phyloP scores from a whole-genome alignment of 2,888 invertebrate genomes.

The Rhyacophila evoluta region DNA sequence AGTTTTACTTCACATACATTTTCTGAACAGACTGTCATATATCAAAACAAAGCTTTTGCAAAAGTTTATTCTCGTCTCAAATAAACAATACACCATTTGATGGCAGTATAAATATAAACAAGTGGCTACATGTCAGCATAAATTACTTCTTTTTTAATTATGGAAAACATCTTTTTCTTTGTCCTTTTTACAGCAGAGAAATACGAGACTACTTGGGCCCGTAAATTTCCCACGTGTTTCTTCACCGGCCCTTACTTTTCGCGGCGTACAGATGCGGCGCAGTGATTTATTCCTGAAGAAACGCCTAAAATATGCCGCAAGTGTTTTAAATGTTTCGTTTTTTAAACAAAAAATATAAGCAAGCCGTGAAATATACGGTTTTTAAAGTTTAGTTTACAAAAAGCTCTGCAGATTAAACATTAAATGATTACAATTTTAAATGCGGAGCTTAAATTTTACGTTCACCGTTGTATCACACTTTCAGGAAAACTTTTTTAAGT shows the following conservation, averaged over 20 bases:
- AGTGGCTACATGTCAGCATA: background rate
- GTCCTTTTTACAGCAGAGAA: slow-evolving; percentile 27
- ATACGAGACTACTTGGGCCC: slow-evolving; percentile 37
- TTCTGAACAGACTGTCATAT: background rate
- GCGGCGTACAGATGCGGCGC: background rate
- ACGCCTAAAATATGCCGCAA: slow-evolving; percentile 7
- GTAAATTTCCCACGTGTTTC: slow-evolving; percentile 36
- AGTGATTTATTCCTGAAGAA: background rate
- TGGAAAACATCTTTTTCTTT: background rate
- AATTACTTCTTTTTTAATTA: slow-evolving; percentile 3
- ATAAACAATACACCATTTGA: background rate
- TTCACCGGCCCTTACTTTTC: background rate
- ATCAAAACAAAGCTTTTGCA: background rate
- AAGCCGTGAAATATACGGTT: background rate
- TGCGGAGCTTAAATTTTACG: background rate
- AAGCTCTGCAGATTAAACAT: background rate
- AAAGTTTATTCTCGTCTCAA: background rate
- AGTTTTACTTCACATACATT: background rate
- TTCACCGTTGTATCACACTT: too few relatives aligned
- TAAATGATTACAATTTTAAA: background rate
- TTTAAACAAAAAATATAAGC: background rate
- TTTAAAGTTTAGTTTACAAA: background rate
- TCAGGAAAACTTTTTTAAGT: too few relatives aligned
- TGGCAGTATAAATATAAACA: background rate
- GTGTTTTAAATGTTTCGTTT: background rate